Evolutionary conservation across 2,113 vertebrate genomes (phyloP), one percentile per base, ranked within the genome.

Genomic region (Ceratotherium simum): DNA sequence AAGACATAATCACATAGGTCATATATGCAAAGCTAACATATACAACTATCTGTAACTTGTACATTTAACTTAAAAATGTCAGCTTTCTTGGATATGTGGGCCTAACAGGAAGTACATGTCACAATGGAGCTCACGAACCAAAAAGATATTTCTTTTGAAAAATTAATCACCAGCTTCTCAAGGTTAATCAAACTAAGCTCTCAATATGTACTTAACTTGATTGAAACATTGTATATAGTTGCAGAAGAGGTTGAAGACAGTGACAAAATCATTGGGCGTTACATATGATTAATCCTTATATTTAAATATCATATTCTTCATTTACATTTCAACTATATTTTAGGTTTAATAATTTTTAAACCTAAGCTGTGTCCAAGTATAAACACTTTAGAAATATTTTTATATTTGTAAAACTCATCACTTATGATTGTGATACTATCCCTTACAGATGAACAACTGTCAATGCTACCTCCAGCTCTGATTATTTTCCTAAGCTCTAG

Each of bases 281-380:
- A 56, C 39, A 51, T 75, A 93, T 4, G 1, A 42, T 67, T 73
- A 89, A 58, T 80, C 5, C 54, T 81, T 84, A 56, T 8, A 92
- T 85, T 84, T 70, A 58, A 86, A 42, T 76, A 92, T 85, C 36
- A 83, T 10, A 69, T 29, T 73, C 31, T 95, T 79, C 51, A 20
- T 90, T 90, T 70, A 90, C 6, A 97, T 25, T 96, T 91, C 58
- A 96, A 80, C 16, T 64, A 11, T 76, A 42, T 7, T 79, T 88
- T 39, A 86, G 9, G 21, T n/a, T 88, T 58, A 82, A 48, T 46
- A 48, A 60, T 93, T 76, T 97, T 97, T 27, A 95, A 91, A 80
- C 4, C 13, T 64, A 76, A 54, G 51, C 10, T 90, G 36, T 65
- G n/a, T 17, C 10, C 60, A 91, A 65, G 14, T 95, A 70, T 84